Conservation (phyloP, 2,797 vertebrate genomes). For the Microcaecilia unicolor region DNA sequence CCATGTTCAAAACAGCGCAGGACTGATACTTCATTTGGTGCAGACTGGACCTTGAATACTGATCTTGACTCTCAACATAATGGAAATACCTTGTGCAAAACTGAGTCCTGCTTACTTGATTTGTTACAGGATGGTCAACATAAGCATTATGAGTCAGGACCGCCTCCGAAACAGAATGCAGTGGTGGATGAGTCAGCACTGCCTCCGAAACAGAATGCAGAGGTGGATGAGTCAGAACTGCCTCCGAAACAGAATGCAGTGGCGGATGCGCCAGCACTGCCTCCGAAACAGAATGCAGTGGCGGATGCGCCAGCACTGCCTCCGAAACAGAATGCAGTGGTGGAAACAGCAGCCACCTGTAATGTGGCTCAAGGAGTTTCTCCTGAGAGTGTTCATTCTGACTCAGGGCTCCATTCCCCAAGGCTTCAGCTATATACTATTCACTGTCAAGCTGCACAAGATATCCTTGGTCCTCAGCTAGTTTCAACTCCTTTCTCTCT, state of each 20-base stretch:
- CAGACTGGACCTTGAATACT: conserved; percentile 5
- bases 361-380: neutral
- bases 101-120: neutral
- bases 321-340: conserved; percentile 4
- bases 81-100: conserved; percentile 1
- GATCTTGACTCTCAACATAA: neutral
- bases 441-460: neutral
- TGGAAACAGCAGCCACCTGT: conserved; percentile 6
- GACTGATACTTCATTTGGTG: neutral
- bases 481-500: conserved; percentile 40
- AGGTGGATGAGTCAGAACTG: too few species aligned
- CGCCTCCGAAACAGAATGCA: too few species aligned
- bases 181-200: too few species aligned
- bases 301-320: too few species aligned
- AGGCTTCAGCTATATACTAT: conserved; percentile 17
- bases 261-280: too few species aligned
- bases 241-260: too few species aligned
- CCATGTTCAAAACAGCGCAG: conserved; percentile 34
- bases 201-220: too few species aligned
- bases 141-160: neutral
- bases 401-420: conserved; percentile 6
- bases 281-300: too few species aligned
- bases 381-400: neutral
- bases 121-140: conserved; percentile 3
- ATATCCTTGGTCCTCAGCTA: conserved; percentile 1